phyloP scores from a whole-genome alignment of 2,888 invertebrate species.

The Dromius quadrimaculatus region DNA sequence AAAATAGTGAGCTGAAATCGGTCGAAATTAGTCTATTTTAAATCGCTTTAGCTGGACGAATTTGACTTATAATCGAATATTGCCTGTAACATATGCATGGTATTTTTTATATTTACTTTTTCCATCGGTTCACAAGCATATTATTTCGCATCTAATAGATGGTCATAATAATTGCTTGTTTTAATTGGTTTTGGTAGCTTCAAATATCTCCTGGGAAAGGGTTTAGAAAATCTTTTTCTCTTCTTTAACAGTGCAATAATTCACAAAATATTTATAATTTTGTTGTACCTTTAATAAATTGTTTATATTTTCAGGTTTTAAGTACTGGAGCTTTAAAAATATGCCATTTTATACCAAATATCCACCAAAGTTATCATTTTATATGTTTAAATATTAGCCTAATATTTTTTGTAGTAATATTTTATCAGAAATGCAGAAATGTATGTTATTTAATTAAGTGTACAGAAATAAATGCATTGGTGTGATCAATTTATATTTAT shows the following conservation, averaged over 20 bases:
- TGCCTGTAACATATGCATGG: no score
- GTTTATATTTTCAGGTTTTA: constrained; percentile 43
- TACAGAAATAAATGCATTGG: constrained; percentile 51
- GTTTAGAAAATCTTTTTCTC: constrained; percentile 25
- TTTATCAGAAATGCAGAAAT: constrained; percentile 35
- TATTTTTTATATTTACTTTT: no score
- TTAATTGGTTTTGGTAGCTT: constrained; percentile 39
- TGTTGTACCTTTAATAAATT: constrained; percentile 6
- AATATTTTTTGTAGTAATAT: constrained; percentile 35
- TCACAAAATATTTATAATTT: constrained; percentile 28
- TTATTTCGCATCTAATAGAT: constrained; percentile 30
- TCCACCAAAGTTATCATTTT: constrained; percentile 49
- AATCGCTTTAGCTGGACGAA: no score
- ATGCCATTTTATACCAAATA: constrained; percentile 48
- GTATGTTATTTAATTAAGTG: constrained; percentile 52
- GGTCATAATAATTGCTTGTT: constrained; percentile 35
- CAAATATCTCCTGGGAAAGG: constrained; percentile 21
- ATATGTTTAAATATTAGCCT: constrained; percentile 15
- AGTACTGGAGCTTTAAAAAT: constrained; percentile 34
- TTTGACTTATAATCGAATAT: no score
- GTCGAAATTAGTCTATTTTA: no score
- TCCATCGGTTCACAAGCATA: constrained; percentile 17
- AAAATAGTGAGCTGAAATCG: no score
- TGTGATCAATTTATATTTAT: constrained; percentile 41
- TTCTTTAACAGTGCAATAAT: constrained; percentile 47